A percentile compares a stretch with the other conserved stretches of the same genome.
phyloP scores from a whole-genome alignment of 30 jellyfish, hydroid and myxozoan species.

The Hydractinia echinata region DNA sequence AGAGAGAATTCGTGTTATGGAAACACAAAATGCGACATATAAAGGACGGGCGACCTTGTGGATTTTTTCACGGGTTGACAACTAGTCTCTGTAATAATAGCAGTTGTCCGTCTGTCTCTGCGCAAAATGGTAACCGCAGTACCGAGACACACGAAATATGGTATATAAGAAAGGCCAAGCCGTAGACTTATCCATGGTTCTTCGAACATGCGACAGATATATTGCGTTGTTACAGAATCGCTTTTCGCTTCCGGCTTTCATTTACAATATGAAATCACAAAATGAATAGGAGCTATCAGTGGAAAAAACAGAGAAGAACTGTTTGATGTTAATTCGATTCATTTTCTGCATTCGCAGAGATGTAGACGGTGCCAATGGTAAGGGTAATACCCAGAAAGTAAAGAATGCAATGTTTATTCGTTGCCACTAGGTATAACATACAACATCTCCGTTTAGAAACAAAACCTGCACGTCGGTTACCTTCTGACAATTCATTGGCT shows the following conservation, averaged over 20 bases:
- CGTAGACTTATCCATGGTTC: too few relatives aligned
- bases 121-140: too few relatives aligned
- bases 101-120: too few relatives aligned
- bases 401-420: not conserved
- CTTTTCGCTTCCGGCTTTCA: not conserved
- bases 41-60: too few relatives aligned
- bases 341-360: not conserved
- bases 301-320: not conserved
- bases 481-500: not conserved
- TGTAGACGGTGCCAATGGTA: not conserved
- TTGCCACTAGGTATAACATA: slow-evolving; percentile 8
- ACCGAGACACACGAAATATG: too few relatives aligned
- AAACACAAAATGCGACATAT: too few relatives aligned
- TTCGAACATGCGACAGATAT: not conserved
- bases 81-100: too few relatives aligned
- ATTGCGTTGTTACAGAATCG: not conserved
- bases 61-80: too few relatives aligned
- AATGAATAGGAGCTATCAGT: not conserved
- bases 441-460: not conserved
- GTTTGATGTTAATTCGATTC: not conserved
- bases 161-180: too few relatives aligned
- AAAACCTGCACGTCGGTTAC: not conserved
- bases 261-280: not conserved
- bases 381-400: not conserved
- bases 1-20: too few relatives aligned